Base-by-base conservation (phyloP, 1,140 invertebrate species). In the Diabrotica undecimpunctata region DNA sequence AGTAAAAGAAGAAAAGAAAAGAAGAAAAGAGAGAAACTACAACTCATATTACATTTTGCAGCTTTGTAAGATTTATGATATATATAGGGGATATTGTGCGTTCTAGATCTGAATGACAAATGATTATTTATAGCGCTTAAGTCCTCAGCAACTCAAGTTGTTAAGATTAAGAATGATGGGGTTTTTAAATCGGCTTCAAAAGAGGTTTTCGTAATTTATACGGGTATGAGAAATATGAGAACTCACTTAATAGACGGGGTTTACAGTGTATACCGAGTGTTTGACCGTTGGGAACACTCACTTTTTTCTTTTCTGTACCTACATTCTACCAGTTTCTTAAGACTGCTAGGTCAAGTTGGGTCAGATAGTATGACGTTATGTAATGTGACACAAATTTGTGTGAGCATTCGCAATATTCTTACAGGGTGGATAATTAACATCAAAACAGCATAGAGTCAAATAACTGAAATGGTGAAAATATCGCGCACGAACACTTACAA, bases 1-100 rank as follows among this genome's bases (percentile, higher is more conserved):
- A 60, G 67, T 12, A 54, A 54, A 62, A 63, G 67, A 65, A 62
- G 59, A 61, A 67, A 67, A 61, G 62, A 67, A 70, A 62, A 62
- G 64, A 66, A 65, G 65, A 58, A 61, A 66, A 67, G 64, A 63
- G 69, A 70, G 68, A 67, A 70, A 70, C 41, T 70, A 74, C 71
- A 74, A 74, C 70, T 73, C 68, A 74, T 73, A 74, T 73, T 73
- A 73, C 72, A 68, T 74, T 73, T 74, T 71, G 66, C 73, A 73
- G 72, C 72, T 74, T 73, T 66, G 67, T 68, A 55, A 61, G 68
- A 70, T 74, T 69, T 70, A 72, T 66, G 71, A 72, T 66, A 72
- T 74, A 74, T 69, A 69, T 69, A 65, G 69, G 54, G 65, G 68
- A 73, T 71, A 70, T 74, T 74, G 70, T 74, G 62, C 68, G 70